Conservation (phyloP, 1,140 invertebrate species). For the Heliconius nattereri region DNA sequence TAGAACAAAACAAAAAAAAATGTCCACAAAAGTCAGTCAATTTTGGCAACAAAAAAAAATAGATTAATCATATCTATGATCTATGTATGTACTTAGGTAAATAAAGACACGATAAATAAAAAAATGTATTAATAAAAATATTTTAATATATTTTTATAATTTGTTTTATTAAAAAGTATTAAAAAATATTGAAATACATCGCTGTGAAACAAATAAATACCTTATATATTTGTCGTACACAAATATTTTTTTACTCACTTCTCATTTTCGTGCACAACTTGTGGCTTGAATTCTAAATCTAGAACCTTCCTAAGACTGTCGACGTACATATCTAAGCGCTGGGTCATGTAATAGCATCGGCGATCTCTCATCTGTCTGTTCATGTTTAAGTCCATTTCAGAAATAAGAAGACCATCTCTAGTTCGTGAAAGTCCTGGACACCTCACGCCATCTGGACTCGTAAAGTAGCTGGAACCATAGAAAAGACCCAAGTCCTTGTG, state of each 20-base stretch:
- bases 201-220: neutral
- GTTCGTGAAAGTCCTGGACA: conserved; percentile 95
- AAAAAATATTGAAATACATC: neutral
- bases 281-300: conserved; percentile 70
- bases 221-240: neutral
- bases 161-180: too few species aligned
- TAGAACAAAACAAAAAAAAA: too few species aligned
- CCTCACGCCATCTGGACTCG: conserved; percentile 95
- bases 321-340: conserved; percentile 95
- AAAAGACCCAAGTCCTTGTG: conserved; percentile 98
- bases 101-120: too few species aligned
- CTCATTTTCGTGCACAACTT: conserved; percentile 69
- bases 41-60: too few species aligned
- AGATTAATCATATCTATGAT: too few species aligned
- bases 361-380: conserved; percentile 97
- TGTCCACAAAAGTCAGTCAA: too few species aligned
- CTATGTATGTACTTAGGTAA: too few species aligned
- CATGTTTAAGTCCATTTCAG: conserved; percentile 96
- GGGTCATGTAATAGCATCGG: conserved; percentile 98
- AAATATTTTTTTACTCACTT: conserved; percentile 41
- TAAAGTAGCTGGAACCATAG: conserved; percentile 98
- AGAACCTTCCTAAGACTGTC: conserved; percentile 76
- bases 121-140: too few species aligned
- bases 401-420: conserved; percentile 93
- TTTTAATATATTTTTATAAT: too few species aligned